phyloP scores from a whole-genome alignment of 2,113 vertebrate species.

The Chelonoidis abingdonii region DNA sequence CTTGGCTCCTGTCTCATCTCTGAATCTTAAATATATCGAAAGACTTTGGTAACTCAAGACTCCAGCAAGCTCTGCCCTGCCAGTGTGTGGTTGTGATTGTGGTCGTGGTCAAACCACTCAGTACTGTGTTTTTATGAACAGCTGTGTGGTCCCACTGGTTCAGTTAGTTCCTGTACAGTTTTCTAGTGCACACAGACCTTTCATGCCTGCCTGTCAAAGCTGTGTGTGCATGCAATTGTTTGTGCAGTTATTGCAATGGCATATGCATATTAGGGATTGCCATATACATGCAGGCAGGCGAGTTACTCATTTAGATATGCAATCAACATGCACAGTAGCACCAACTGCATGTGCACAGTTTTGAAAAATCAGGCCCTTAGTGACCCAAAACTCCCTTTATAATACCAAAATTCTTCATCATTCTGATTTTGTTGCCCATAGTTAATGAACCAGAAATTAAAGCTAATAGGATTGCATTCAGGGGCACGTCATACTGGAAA shows the following conservation, averaged over 20 bases:
- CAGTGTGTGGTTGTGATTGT: conserved; percentile 1
- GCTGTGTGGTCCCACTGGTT: not conserved
- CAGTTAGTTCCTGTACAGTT: not conserved
- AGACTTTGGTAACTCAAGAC: conserved; percentile 59
- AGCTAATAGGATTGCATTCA: not conserved
- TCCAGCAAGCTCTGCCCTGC: conserved; percentile 51
- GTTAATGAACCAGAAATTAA: not conserved
- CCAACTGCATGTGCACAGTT: not conserved
- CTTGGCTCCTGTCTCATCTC: conserved; percentile 65
- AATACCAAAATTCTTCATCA: not conserved
- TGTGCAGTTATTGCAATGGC: not conserved
- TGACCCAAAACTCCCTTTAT: not conserved
- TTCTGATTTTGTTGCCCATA: not conserved
- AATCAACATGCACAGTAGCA: not conserved
- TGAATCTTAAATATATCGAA: conserved; percentile 72
- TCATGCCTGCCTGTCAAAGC: not conserved
- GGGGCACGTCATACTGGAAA: not conserved
- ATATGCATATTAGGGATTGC: not conserved
- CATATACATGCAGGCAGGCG: not conserved
- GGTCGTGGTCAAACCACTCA: conserved; percentile 10
- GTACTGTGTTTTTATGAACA: not conserved
- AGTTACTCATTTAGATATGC: not conserved
- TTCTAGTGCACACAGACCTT: not conserved
- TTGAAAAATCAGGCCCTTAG: not conserved
- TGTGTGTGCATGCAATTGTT: not conserved